Evolutionary conservation across 2,888 invertebrate genomes (phyloP), one percentile per base, ranked within the genome.

Genomic region (Aleiodes testaceus): DNA sequence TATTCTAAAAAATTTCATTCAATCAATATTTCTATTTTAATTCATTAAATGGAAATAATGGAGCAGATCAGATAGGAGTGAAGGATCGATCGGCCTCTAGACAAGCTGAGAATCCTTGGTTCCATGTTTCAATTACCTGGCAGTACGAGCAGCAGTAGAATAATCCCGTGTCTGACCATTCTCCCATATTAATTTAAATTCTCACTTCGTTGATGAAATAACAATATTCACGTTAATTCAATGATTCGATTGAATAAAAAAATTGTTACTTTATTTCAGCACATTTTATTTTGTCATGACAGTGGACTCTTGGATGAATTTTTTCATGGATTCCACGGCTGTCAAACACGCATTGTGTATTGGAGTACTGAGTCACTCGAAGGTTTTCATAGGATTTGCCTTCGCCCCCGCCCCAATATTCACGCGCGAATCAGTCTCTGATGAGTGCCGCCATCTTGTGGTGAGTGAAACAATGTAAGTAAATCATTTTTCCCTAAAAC

Each of bases 121-220:
- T 55, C 22, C 50, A 45, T 55, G 16, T 65, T 65, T 71, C 11
- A 26, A 70, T 81, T 80, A 86, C 86, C 85, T 85, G 86, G 79
- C 78, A 86, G 79, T 77, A 83, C 78, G 78, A 85, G 82, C 78
- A 86, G 82, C 82, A 86, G 81, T 78, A 81, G 79, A 77, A 82
- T 79, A 76, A 83, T 79, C 76, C 80, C 81, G 80, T 81, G 80
- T 76, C 76, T 81, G 75, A 83, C 81, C 86, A 86, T 86, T 80
- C 85, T 86, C 79, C 86, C 86, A 86, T 85, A 86, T 85, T 86
- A 85, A 79, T 77, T 49, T 12, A 67, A 73, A 65, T 68, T 18
- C 20, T 42, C 50, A 42, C 50, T 52, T 36, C 18, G n/a, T 42
- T 50, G 11, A 36, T 36, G 36, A 36, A 36, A 36, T 2, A 7